A percentile compares a stretch with the other conserved stretches of the same genome.
Conservation (phyloP, 2,797 vertebrate species). For the Sciurus vulgaris region DNA sequence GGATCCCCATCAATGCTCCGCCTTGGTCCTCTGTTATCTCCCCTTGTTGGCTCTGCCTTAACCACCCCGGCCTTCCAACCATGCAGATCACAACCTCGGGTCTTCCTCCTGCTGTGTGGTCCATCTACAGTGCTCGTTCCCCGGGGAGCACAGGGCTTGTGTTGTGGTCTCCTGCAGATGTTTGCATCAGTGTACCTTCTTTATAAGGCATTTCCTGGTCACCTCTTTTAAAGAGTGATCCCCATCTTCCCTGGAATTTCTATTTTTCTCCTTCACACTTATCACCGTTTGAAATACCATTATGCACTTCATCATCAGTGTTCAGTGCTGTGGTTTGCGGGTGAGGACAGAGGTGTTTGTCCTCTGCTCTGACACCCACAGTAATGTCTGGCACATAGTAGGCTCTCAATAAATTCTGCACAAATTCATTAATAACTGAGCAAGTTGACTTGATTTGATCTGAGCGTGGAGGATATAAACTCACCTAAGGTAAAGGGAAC, state of each 20-base stretch:
- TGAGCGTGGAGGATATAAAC: not conserved
- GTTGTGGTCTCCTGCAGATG: not conserved
- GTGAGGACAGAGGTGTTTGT: not conserved
- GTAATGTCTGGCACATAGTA: not conserved
- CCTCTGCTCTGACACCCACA: not conserved
- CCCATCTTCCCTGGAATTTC: accelerated
- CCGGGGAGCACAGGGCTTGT: accelerated
- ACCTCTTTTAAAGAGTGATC: not conserved
- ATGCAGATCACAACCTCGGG: not conserved
- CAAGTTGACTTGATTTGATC: not conserved
- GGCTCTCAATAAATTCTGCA: not conserved
- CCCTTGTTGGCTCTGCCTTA: not conserved
- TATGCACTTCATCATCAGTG: accelerated
- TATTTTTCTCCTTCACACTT: not conserved
- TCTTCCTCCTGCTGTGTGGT: accelerated
- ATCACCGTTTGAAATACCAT: not conserved
- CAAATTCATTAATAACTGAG: not conserved
- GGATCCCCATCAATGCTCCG: not conserved
- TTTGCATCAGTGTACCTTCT: not conserved
- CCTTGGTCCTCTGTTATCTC: not conserved
- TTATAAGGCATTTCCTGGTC: not conserved
- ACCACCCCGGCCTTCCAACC: not conserved
- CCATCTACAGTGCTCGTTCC: not conserved
- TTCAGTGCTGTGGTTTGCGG: accelerated
- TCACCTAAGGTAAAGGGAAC: not conserved